Evolutionary conservation across 2,113 vertebrate genomes (phyloP), one percentile per base, ranked within the genome.

Genomic region (Bos taurus): DNA sequence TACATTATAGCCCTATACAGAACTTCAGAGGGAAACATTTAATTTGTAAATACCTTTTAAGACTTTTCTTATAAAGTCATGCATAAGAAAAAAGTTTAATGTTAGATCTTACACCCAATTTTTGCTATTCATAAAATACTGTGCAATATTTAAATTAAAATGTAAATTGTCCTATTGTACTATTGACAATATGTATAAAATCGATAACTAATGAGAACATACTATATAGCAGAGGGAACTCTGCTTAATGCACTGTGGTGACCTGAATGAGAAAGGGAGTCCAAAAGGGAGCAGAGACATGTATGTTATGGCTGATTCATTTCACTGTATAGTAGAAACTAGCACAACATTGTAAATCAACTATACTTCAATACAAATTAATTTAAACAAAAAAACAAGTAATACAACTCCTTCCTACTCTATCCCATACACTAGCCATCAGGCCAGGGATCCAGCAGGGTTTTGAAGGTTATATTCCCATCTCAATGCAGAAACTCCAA

Each of bases 111-210:
- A 4, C 40, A 40, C 92, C 13, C 52, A 92, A 90, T n/a, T 91
- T 96, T 97, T 97, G 14, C 62, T 91, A 87, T 67, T 87, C 46
- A 95, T 80, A 94, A 96, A 97, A 91, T 80, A 89, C 28, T 89
- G 3, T 33, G 4, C 46, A 59, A 77, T 83, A 83, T 83, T 83
- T 36, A 83, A 83, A 83, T 54, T 25, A 83, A 54, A 25, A 83
- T 25, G n/a, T 36, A 54, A 36, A 36, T 14, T 54, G 11, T 23
- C 50, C 21, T 46, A 46, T 43, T 43, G 25, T 12, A 26, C 71
- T 43, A 26, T 15, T 43, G 23, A 43, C 15, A 26, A 43, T 77
- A 26, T 25, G 12, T 26, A 77, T 43, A 43, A 77, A 77, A 26
- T 15, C 2, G 23, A 43, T 77, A 43, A 77, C 71, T 26, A 77